Evolutionary conservation across 2,113 vertebrate species (phyloP), one percentile per base, ranked within the genome.

Genomic region (Brachionichthys hirsutus): DNA sequence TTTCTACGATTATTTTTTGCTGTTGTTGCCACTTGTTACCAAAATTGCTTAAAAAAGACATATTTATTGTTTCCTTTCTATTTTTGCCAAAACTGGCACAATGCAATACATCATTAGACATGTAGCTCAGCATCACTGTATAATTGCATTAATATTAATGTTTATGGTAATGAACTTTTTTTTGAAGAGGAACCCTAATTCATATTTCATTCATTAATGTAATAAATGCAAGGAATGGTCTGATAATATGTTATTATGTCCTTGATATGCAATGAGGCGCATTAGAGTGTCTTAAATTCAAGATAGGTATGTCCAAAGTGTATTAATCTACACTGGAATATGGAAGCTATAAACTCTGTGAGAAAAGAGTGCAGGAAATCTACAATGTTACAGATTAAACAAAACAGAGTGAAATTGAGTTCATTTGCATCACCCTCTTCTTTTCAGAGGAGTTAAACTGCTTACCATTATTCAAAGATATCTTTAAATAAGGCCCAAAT

Each of bases 391-490:
- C 70, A 87, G 83, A 90, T 91, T 88, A 89, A 85, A 90, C 82
- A 88, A 89, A 90, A 89, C 85, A 90, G 82, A 84, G 71, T 59
- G 72, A 88, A 88, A 87, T 85, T 62, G 81, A 87, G 89, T 89
- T 91, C 87, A 90, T 92, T 90, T 91, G 85, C 87, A 89, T 90
- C 80, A 85, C 75, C 81, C 87, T 85, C 85, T 74, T 85, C 89
- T 86, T 89, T 90, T 88, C 80, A 89, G 83, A 84, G 49, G 73
- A 79, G 87, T 82, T 90, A 88, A 92, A 91, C 89, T 87, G 89
- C 90, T 91, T 89, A 90, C 85, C 87, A 87, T 87, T 85, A 83
- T 91, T 90, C 80, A 89, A 85, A 90, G 88, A 90, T 92, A 92
- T 90, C 85, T 85, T 91, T 85, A 87, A 89, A 89, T 87, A 86